Evolutionary conservation across 1,140 invertebrate species (phyloP), one percentile per base, ranked within the genome.

Genomic region (Diachasmimorpha longicaudata): DNA sequence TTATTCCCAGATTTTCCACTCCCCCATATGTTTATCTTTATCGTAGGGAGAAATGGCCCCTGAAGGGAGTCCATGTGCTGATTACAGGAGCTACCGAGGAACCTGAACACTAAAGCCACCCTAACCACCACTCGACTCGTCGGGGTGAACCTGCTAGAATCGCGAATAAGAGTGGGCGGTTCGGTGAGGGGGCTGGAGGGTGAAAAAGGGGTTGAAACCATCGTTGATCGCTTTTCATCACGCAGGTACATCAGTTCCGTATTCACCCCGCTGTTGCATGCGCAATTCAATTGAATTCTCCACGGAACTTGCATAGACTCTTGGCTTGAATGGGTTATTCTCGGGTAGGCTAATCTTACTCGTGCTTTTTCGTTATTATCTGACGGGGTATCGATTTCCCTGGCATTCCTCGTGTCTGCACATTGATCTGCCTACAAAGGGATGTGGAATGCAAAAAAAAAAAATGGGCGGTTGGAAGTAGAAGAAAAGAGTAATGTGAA

Each of bases 151-250:
- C 52, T 58, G 39, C 70, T 39, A 72, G 39, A 48, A 69, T 25
- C 16, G 31, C 9, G 36, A 48, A 69, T 19, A 63, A 14, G 36
- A 63, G 55, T 37, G 52, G 37, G 58, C 31, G 72, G 6, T n/a
- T n/a, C n/a, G n/a, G n/a, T n/a, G 21, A 55, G 52, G 63, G 42
- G 23, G 44, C 11, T 46, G 44, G 37, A 5, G 37, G 37, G 37
- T 39, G 10, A 4, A 39, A 10, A 39, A 10, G 4, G 10, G 10
- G 39, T 42, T 36, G 68, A 68, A 68, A 63, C 58, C 25, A 67
- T 21, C 58, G 42, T 74, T 69, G 58, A 74, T 74, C 66, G 73
- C 48, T 55, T 72, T 72, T 72, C 71, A 72, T 9, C 63, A 74
- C 72, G 72, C 63, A 73, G 72, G 72, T 73, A 68, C 37, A 72